Percentiles rank a stretch among this genome's conserved stretches.
Evolutionary conservation across 2,797 vertebrate species (phyloP).

Genomic region (Apogon talboti): DNA sequence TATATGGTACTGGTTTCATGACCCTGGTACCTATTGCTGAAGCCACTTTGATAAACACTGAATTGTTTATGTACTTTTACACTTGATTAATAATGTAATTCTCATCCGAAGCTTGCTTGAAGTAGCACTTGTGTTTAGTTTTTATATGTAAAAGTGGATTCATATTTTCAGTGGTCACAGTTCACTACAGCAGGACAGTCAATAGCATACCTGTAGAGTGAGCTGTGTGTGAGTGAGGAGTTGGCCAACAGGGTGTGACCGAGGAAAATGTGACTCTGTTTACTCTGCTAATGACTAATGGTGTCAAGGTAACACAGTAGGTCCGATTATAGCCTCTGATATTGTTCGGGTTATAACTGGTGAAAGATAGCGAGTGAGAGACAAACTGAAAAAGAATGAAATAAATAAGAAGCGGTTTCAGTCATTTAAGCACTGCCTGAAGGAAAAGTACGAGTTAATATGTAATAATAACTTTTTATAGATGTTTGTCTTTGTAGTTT

Average conservation of each 20-base stretch:
- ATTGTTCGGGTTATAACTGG: constrained; percentile 36
- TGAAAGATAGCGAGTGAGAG: background rate
- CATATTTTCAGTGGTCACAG: background rate
- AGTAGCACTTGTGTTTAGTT: background rate
- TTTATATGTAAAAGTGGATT: background rate
- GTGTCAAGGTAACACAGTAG: constrained; percentile 73
- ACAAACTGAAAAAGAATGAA: no score
- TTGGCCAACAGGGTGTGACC: constrained; percentile 66
- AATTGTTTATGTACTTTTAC: no score
- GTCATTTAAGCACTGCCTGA: no score
- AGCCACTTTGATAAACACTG: no score
- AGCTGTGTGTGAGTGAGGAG: constrained; percentile 47
- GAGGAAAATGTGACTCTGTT: constrained; percentile 66
- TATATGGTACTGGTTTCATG: constrained; percentile 23
- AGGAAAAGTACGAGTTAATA: no score
- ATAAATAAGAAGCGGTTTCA: no score
- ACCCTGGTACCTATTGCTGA: constrained; percentile 19
- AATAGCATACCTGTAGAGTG: constrained; percentile 61
- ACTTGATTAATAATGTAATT: background rate
- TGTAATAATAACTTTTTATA: background rate
- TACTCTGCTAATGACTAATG: constrained; percentile 72
- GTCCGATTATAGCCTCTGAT: constrained; percentile 62
- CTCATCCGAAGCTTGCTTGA: background rate
- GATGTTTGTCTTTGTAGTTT: background rate
- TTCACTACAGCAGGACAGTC: constrained; percentile 18